Evolutionary conservation across 2,113 vertebrate species (phyloP), one percentile per base, ranked within the genome.

Genomic region (Numida meleagris): DNA sequence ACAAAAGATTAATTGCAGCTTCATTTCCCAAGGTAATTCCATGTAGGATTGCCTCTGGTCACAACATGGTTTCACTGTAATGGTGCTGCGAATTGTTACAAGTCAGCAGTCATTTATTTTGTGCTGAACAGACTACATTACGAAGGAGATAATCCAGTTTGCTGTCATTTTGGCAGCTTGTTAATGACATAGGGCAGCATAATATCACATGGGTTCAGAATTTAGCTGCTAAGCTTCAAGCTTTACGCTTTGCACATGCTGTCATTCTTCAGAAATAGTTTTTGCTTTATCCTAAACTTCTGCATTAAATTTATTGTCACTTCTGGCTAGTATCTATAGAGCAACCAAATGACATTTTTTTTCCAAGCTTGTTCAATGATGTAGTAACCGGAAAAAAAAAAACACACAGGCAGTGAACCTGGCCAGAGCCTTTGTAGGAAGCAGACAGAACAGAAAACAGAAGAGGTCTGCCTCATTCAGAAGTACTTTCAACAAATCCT

Each of bases 121-220:
- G 90, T 89, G 68, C 63, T 90, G 90, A 94, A 53, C 81, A 93
- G 89, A 78, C 93, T 82, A 21, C 59, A 55, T 92, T 90, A 78
- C 42, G 71, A 89, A 95, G 95, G 84, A 95, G 95, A 90, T 83
- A 88, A 92, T 95, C 92, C 72, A 93, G 85, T 89, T 83, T 80
- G 55, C 82, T 95, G 62, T 92, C 73, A 73, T 90, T 94, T 88
- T 95, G 92, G 83, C 90, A 89, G 81, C 89, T 75, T 94, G 67
- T 45, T 85, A 93, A 82, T 93, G 88, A 89, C 88, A 88, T 51
- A 74, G 79, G 91, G 74, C 88, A 88, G 51, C 16, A 7, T 80
- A 93, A 75, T 77, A 86, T 58, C 19, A 4, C 78, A 76, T 45
- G 61, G 40, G 43, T 90, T 95, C 88, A 75, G 86, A 93, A 84